Evolutionary conservation across 2,797 vertebrate genomes (phyloP).

Genomic region (Psittacula echo): DNA sequence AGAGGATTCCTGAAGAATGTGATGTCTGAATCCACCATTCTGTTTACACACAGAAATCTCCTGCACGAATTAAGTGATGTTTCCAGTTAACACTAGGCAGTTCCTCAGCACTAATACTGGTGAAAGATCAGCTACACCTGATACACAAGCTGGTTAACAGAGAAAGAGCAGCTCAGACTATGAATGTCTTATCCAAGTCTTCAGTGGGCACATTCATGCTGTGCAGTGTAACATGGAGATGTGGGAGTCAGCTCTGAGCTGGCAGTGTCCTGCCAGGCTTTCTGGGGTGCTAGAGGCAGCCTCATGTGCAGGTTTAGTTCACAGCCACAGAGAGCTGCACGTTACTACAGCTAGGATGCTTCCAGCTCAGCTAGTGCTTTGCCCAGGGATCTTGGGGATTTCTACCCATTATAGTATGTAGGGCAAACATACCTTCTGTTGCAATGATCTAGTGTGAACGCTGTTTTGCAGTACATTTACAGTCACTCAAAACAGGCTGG

Average conservation of each 20-base stretch:
- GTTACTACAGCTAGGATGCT: not conserved
- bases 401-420: not conserved
- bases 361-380: not conserved
- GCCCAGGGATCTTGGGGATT: not conserved
- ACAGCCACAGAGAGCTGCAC: not conserved
- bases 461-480: not conserved
- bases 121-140: not conserved
- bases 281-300: not conserved
- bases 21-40: not conserved
- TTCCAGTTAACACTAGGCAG: not conserved
- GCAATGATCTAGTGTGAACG: not conserved
- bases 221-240: not conserved
- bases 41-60: not conserved
- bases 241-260: not conserved
- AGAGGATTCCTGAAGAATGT: not conserved
- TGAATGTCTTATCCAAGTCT: not conserved
- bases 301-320: not conserved
- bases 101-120: not conserved
- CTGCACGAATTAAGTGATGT: not conserved
- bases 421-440: conserved; percentile 14
- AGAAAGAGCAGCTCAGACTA: not conserved
- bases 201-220: accelerated
- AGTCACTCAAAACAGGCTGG: not conserved
- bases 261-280: not conserved
- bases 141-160: not conserved